Evolutionary conservation across 92 coral and sea anemone species (phyloP), one percentile per base, ranked within the genome.

Genomic region (Porites lobata): DNA sequence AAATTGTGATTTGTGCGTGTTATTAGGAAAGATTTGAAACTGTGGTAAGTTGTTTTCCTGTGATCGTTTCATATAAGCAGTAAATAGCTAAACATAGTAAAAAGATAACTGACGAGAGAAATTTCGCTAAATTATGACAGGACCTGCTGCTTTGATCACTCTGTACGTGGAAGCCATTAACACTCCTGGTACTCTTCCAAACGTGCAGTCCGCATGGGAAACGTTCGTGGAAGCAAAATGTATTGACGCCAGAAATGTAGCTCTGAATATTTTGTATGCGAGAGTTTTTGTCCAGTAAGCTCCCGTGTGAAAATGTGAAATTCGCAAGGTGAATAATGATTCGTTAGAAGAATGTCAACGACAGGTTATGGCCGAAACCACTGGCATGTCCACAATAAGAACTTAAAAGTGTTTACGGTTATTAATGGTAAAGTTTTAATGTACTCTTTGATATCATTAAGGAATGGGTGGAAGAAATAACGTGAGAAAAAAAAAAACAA

Each of bases 101-200:
- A 24, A 24, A 24, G 1, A 24, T 0, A 24, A 24, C 0, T 0
- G 24, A 24, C 24, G 24, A 24, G 24, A 24, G 24, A 24, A 24
- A 24, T 53, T 53, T 53, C 58, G 8, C 8, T 53, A 53, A 53
- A 53, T 53, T 1, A 53, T 53, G 12, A 53, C 62, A 89, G 93
- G 91, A 22, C 92, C 91, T 4, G 98, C 94, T 11, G 91, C 90
- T 6, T 64, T 95, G 85, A 76, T 93, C 20, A 84, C 72, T 21
- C 65, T 82, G 13, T 95, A 88, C 65, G 94, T 91, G 20, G 69
- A 88, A 6, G 94, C 94, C 9, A 85, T 93, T 73, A 95, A 95
- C 82, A 87, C 92, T 52, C 94, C 98, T 1, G 92, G 90, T 43
- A 85, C 88, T 22, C 87, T 95, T 65, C 96, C 98, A 3, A 92